phyloP scores from a whole-genome alignment of 1,140 invertebrate genomes.

The Drosophila tani region DNA sequence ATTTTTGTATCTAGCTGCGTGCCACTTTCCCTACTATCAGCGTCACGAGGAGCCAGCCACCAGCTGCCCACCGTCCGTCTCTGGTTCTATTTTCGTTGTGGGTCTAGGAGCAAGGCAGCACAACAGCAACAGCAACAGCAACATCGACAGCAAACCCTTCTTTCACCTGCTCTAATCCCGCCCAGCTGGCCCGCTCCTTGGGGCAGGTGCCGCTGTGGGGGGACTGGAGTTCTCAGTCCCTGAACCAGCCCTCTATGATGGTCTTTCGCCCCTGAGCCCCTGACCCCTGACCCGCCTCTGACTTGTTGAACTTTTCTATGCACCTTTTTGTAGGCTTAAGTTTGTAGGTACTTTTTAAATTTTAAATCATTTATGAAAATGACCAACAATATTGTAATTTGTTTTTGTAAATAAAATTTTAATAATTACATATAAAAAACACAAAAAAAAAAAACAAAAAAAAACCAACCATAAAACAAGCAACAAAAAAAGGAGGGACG shows the following conservation, averaged over 20 bases:
- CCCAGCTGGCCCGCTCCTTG: conserved; percentile 46
- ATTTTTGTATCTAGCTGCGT: conserved; percentile 63
- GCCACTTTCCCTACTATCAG: conserved; percentile 49
- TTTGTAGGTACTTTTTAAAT: conserved; percentile 82
- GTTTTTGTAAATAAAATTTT: conserved; percentile 84
- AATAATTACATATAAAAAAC: conserved; percentile 68
- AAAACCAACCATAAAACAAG: conserved; percentile 7
- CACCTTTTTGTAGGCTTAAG: conserved; percentile 69
- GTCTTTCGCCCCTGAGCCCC: conserved; percentile 41
- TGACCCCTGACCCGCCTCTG: conserved; percentile 6
- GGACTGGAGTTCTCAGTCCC: conserved; percentile 23
- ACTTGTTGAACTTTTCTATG: conserved; percentile 73
- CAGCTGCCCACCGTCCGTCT: conserved; percentile 38
- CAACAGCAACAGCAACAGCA: conserved; percentile 22
- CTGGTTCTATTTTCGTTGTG: conserved; percentile 49
- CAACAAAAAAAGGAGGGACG: conserved; percentile 22
- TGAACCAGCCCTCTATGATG: conserved; percentile 47
- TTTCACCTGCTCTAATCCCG: conserved; percentile 2
- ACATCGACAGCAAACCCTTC: conserved; percentile 20
- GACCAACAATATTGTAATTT: conserved; percentile 80
- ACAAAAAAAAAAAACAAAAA: conserved; percentile 22
- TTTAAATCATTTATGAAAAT: conserved; percentile 74
- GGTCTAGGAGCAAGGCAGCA: conserved; percentile 44
- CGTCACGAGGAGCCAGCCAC: conserved; percentile 33
- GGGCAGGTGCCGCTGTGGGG: conserved; percentile 41